Evolutionary conservation across 2,113 vertebrate genomes (phyloP).

Genomic region (Glaucidium brasilianum): DNA sequence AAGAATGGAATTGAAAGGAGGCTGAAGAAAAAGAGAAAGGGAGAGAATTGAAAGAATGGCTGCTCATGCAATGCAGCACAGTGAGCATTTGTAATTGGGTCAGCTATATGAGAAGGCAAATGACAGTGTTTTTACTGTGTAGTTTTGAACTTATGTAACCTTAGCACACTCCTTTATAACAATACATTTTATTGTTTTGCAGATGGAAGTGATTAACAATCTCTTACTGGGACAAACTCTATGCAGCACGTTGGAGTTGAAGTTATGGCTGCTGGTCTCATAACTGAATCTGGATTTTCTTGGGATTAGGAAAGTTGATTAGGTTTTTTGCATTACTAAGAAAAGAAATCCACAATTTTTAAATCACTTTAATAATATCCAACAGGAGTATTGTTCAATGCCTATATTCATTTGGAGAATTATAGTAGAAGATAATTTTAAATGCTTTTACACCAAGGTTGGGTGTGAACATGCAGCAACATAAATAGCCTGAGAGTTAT

Average conservation of each 20-base stretch:
- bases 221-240: not conserved
- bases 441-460: not conserved
- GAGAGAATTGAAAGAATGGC: not conserved
- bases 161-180: not conserved
- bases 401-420: not conserved
- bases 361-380: not conserved
- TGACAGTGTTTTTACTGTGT: slow-evolving; percentile 9
- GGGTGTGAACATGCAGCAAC: not conserved
- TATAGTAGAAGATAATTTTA: not conserved
- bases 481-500: not conserved
- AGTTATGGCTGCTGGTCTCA: not conserved
- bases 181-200: slow-evolving; percentile 26
- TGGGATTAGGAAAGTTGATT: not conserved
- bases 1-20: not conserved
- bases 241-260: not conserved
- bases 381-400: not conserved
- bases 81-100: slow-evolving; percentile 9
- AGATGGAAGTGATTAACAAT: no score
- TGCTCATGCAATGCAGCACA: not conserved
- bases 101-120: not conserved
- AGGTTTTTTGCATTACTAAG: not conserved
- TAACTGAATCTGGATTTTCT: not conserved
- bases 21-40: not conserved
- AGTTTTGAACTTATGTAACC: slow-evolving; percentile 57
- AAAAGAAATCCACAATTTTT: not conserved